Base-by-base conservation (phyloP, 2,113 vertebrate genomes). In the Coptodon rendalli region DNA sequence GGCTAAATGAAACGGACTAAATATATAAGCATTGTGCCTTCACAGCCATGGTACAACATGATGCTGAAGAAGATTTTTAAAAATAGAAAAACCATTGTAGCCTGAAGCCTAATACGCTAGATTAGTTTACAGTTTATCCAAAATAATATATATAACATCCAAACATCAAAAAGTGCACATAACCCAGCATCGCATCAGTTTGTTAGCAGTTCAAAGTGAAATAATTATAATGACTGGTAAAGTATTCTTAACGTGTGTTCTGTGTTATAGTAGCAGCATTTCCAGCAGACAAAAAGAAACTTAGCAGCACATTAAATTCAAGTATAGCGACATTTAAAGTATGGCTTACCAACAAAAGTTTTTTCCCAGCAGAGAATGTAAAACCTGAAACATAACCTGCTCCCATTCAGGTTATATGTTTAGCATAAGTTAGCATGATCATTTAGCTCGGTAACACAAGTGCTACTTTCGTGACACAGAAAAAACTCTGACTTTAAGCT, bases 41-140 rank as follows among this genome's bases (percentile, higher is more conserved):
- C 13, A 45, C 66, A 16, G 13, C 38, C 8, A 27, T 14, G 8
- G 68, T 5, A 9, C 8, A 73, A 27, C 13, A 27, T 27, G 14
- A 0, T 29, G 22, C 68, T 45, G 14, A 24, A 76, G 22, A 76
- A 48, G 14, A 76, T 48, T 11, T 7, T 48, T 48, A 7, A 45
- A 45, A 45, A 16, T 11, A 11, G 68, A 10, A 45, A 73, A 73
- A 29, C 0, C 2, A 9, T 17, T 27, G 13, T 16, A 17, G 68
- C 24, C 0, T 71, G 36, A 71, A 43, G n/a, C 38, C 40, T 45
- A 43, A 27, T 16, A 6, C 0, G 0, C 22, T 27, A 24, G 40
- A 13, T 73, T 73, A 45, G 16, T 63, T 63, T 6, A 34, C 29
- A 63, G 16, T 11, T 63, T 19, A 0, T 36, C 17, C 31, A 63